Evolutionary conservation across 2,888 invertebrate genomes (phyloP).

Genomic region (Andrena hattorfiana): DNA sequence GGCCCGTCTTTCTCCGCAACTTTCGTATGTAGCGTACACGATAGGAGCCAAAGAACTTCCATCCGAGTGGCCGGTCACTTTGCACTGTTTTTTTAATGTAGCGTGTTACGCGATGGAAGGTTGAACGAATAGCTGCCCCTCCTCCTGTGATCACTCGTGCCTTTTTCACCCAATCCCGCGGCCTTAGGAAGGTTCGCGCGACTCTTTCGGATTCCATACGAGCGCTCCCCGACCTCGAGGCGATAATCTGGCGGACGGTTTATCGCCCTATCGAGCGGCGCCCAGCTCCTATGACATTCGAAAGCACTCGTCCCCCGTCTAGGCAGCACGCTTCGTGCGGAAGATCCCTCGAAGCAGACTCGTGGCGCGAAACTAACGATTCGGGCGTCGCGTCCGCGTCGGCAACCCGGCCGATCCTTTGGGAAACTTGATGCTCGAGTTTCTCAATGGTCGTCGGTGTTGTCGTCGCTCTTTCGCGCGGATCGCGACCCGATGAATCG

Average conservation of each 20-base stretch:
- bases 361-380: constrained; percentile 14
- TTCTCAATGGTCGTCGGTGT: constrained; percentile 50
- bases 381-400: constrained; percentile 39
- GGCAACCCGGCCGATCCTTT: constrained; percentile 51
- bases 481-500: constrained; percentile 28
- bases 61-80: constrained; percentile 28
- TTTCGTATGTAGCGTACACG: constrained; percentile 25
- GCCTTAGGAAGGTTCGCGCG: constrained; percentile 2
- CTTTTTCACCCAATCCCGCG: constrained; percentile 26
- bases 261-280: neutral
- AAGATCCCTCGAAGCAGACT: neutral
- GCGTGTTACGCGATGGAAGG: constrained; percentile 47
- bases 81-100: neutral
- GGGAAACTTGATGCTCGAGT: constrained; percentile 25
- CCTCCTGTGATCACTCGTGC: constrained; percentile 55
- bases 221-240: neutral
- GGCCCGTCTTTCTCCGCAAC: neutral
- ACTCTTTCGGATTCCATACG: constrained; percentile 26
- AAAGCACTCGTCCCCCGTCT: neutral
- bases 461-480: constrained; percentile 62
- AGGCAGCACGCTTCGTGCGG: neutral
- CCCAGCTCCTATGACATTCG: constrained; percentile 2
- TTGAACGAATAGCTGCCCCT: constrained; percentile 22
- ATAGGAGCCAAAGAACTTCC: constrained; percentile 59
- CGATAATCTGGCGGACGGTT: neutral